phyloP scores from a whole-genome alignment of 2,888 invertebrate genomes.

The Panorpa germanica region DNA sequence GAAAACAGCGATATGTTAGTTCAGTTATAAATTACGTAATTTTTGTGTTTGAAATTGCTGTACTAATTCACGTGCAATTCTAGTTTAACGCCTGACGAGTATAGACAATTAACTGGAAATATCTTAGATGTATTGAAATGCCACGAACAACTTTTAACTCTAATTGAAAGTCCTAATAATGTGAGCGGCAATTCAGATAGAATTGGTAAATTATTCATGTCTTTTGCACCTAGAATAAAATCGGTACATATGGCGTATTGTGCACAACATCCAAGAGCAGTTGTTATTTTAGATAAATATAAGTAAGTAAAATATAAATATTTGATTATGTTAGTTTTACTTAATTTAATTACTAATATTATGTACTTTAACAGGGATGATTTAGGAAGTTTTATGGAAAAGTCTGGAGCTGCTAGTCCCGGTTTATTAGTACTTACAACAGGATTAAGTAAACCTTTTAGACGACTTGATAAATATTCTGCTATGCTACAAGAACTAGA shows the following conservation, averaged over 20 bases:
- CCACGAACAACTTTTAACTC: slow-evolving; percentile 61
- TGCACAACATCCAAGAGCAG: slow-evolving; percentile 84
- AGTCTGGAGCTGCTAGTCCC: slow-evolving; percentile 65
- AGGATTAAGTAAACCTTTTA: slow-evolving; percentile 86
- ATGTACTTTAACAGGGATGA: slow-evolving; percentile 40
- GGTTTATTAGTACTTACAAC: slow-evolving; percentile 82
- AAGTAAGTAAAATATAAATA: slow-evolving; percentile 39
- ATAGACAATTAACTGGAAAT: slow-evolving; percentile 72
- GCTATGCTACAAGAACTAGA: slow-evolving; percentile 89
- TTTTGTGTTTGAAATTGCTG: slow-evolving; percentile 1
- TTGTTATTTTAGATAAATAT: slow-evolving; percentile 80
- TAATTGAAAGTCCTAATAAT: slow-evolving; percentile 62
- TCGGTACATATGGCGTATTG: slow-evolving; percentile 77
- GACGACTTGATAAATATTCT: slow-evolving; percentile 87
- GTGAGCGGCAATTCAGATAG: slow-evolving; percentile 57
- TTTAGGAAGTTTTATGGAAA: slow-evolving; percentile 73
- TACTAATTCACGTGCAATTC: slow-evolving; percentile 15
- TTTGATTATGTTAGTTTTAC: neutral
- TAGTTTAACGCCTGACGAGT: slow-evolving; percentile 72
- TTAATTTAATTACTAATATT: neutral
- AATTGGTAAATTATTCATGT: slow-evolving; percentile 81
- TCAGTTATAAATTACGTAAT: slow-evolving; percentile 7
- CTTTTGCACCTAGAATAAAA: slow-evolving; percentile 66
- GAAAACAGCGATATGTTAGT: slow-evolving; percentile 75
- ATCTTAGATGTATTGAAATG: slow-evolving; percentile 70